Base-by-base conservation (phyloP, 2,113 vertebrate genomes). In the Corythornis cristatus region DNA sequence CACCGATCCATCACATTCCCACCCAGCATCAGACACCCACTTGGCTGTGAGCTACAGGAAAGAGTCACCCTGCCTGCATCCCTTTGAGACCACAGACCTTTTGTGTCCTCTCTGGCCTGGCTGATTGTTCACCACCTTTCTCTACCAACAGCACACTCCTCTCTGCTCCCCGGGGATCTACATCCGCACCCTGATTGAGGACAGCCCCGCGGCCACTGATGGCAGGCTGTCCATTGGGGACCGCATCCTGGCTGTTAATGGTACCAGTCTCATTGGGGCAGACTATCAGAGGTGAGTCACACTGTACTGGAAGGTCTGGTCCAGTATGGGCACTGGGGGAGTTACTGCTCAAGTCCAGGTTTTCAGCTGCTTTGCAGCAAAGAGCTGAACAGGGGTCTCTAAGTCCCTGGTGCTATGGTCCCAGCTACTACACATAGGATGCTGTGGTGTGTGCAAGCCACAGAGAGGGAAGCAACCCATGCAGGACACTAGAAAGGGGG, bases 221-320 rank as follows among this genome's bases (percentile, higher is more conserved):
- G 99, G 99, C 50, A 81, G 99, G 15, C 98, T 99, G 80, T 98
- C 98, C 40, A 98, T 99, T 4, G 99, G 99, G 40, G 99, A 99
- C 95, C 98, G 98, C 25, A 99, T 99, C 97, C 98, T 99, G 94
- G 99, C 99, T 8, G 99, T 99, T 90, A 99, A 99, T 0, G 99
- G 99, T 54, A 98, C 98, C 95, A 99, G 98, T 75, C 98, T 99
- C 95, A 98, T 98, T 1, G 99, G 99, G 57, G 98, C 99, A 2
- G 98, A 99, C 97, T 99, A 99, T 94, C 98, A 99, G 96, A 99
- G 99, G 99, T 99, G 94, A 89, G 95, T 2, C 2, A 1, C 33
- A 11, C 15, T 54, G 29, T 2, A 0, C 50, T 3, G 3, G 3
- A 42, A 50, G 48, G 40, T 6, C 42, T 2, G 11, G 54, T 29